Conservation (phyloP, 2,113 vertebrate species). For the Pipa parva region DNA sequence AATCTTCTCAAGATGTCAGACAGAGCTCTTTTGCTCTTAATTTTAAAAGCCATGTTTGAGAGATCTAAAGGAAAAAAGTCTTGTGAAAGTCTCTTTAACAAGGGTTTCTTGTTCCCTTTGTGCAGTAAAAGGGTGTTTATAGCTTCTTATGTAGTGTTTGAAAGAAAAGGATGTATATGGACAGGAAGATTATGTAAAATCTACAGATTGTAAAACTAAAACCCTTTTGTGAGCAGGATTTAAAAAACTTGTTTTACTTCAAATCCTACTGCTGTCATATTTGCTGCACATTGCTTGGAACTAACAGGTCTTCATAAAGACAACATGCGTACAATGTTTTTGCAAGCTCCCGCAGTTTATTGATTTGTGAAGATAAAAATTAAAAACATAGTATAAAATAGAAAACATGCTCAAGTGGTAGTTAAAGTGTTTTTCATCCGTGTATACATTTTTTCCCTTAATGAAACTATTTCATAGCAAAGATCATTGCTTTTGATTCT, state of each 20-base stretch:
- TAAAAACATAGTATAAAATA: too few relatives aligned
- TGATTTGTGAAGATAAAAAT: too few relatives aligned
- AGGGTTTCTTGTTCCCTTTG: slow-evolving; percentile 29
- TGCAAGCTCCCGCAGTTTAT: neutral
- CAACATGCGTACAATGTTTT: neutral
- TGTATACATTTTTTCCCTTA: too few relatives aligned
- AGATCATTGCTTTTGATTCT: too few relatives aligned
- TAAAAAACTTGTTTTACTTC: neutral
- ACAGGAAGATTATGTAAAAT: slow-evolving; percentile 44
- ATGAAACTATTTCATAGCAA: too few relatives aligned
- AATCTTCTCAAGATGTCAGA: slow-evolving; percentile 50
- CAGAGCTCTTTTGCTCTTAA: slow-evolving; percentile 51
- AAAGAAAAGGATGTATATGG: slow-evolving; percentile 47
- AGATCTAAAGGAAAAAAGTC: slow-evolving; percentile 48
- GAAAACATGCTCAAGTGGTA: too few relatives aligned
- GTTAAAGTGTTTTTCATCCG: too few relatives aligned
- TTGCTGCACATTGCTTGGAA: neutral
- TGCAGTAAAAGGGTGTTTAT: slow-evolving; percentile 51
- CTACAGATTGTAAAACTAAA: slow-evolving; percentile 39
- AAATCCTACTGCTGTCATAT: neutral
- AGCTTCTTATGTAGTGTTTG: slow-evolving; percentile 41
- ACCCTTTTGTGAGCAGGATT: slow-evolving; percentile 30
- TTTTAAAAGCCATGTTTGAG: slow-evolving; percentile 56
- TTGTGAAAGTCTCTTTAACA: slow-evolving; percentile 43
- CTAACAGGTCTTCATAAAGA: neutral